A percentile compares a stretch with the other conserved stretches of the same genome.
phyloP scores from a whole-genome alignment of 2,888 invertebrate species.

The Temnothorax ravouxi region DNA sequence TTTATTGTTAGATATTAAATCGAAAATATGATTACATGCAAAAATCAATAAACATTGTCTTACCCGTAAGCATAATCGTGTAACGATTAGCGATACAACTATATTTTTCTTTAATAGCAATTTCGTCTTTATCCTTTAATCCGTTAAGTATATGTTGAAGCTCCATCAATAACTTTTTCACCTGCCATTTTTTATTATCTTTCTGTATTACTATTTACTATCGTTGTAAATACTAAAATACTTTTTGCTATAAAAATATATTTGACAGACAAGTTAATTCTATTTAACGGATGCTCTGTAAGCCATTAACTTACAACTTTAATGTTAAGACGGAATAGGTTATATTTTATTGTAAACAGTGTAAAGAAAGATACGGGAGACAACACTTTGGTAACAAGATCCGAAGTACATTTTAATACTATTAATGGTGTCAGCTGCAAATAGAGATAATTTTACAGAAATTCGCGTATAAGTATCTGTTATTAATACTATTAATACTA shows the following conservation, averaged over 20 bases:
- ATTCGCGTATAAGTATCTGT: not conserved
- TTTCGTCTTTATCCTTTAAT: constrained; percentile 9
- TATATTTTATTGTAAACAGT: not conserved
- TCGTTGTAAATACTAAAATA: not conserved
- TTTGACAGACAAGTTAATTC: not conserved
- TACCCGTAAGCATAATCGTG: not conserved
- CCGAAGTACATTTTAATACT: not conserved
- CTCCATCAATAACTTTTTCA: not conserved
- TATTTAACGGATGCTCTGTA: not conserved
- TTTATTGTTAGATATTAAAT: not conserved
- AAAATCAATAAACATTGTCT: not conserved
- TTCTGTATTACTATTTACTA: not conserved
- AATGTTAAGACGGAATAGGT: not conserved
- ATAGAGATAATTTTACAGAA: not conserved
- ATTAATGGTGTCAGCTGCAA: constrained; percentile 7
- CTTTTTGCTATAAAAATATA: not conserved
- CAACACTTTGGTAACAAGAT: not conserved
- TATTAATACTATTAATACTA: too few species aligned
- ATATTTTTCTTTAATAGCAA: constrained; percentile 13
- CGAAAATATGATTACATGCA: not conserved
- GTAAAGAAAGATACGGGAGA: not conserved
- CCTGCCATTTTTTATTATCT: not conserved
- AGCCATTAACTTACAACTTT: not conserved
- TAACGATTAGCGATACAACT: not conserved
- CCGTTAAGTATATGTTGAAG: not conserved